These are phyloP conservation scores for Proterorhinus semilunaris DNA, from an alignment of 2,113 vertebrate species.

Conservation along the genomic window DNA sequence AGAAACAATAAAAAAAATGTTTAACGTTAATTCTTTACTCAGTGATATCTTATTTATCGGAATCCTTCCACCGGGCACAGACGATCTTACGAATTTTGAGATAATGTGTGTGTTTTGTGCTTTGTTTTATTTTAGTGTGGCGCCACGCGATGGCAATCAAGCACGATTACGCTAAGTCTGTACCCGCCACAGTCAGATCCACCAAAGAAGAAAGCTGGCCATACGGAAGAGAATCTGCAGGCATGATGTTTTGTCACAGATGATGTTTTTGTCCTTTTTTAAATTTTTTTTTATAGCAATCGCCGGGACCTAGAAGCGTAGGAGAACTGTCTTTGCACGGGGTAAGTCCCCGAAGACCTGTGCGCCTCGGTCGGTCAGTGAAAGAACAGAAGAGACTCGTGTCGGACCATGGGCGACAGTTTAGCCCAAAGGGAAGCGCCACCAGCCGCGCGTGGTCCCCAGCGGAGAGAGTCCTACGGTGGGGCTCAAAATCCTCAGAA, in stretches of 20 bases:
- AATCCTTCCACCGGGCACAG: too few relatives aligned
- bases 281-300: not conserved
- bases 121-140: not conserved
- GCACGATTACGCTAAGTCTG: not conserved
- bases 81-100: not conserved
- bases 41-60: too few relatives aligned
- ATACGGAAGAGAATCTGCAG: slow-evolving; percentile 12
- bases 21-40: not conserved
- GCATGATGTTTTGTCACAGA: not conserved
- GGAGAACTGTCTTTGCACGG: slow-evolving; percentile 22
- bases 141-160: not conserved
- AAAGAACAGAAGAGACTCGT: too few relatives aligned
- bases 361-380: not conserved
- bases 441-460: slow-evolving; percentile 4
- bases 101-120: too few relatives aligned
- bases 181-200: not conserved
- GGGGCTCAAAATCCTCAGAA: not conserved
- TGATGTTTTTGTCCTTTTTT: not conserved
- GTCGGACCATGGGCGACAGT: slow-evolving; percentile 39
- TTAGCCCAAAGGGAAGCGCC: slow-evolving; percentile 14
- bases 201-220: slow-evolving; percentile 32
- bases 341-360: not conserved
- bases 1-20: too few relatives aligned
- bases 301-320: not conserved
- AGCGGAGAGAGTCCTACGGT: slow-evolving; percentile 26